These are phyloP conservation scores for Drosophila kanekoi DNA, from an alignment of 2,888 invertebrate genomes.

Conservation along the genomic window DNA sequence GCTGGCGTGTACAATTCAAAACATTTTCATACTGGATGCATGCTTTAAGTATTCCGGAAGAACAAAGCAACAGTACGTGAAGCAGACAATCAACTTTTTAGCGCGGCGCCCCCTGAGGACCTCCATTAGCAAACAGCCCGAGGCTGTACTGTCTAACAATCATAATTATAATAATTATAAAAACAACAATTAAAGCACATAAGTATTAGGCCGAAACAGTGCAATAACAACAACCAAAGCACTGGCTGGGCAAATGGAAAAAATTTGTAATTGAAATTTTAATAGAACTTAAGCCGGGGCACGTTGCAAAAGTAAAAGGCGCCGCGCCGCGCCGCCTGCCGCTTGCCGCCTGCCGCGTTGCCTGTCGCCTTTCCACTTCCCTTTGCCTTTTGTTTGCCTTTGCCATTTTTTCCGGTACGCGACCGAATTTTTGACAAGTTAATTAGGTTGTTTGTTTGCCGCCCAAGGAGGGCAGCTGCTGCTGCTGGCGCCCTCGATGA, in stretches of 20 bases:
- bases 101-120: constrained; percentile 13
- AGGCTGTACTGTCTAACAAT: constrained; percentile 49
- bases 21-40: neutral
- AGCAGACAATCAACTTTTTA: constrained; percentile 32
- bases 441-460: constrained; percentile 53
- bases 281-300: constrained; percentile 41
- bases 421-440: constrained; percentile 70
- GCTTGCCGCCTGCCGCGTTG: neutral
- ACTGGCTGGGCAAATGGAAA: constrained; percentile 27
- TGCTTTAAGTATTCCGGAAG: constrained; percentile 1
- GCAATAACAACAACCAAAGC: constrained; percentile 20
- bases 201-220: constrained; percentile 38
- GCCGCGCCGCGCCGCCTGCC: neutral
- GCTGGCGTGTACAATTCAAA: neutral
- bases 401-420: constrained; percentile 46
- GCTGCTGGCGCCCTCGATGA: constrained; percentile 6
- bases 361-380: neutral
- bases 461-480: constrained; percentile 2
- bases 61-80: constrained; percentile 11
- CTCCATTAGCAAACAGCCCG: constrained; percentile 37
- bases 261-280: constrained; percentile 49
- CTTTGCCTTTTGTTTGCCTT: constrained; percentile 6
- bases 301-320: constrained; percentile 36
- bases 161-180: constrained; percentile 71
- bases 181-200: constrained; percentile 71